Evolutionary conservation across 2,888 invertebrate species (phyloP), one percentile per base, ranked within the genome.

Genomic region (Koerneria pararmatus): DNA sequence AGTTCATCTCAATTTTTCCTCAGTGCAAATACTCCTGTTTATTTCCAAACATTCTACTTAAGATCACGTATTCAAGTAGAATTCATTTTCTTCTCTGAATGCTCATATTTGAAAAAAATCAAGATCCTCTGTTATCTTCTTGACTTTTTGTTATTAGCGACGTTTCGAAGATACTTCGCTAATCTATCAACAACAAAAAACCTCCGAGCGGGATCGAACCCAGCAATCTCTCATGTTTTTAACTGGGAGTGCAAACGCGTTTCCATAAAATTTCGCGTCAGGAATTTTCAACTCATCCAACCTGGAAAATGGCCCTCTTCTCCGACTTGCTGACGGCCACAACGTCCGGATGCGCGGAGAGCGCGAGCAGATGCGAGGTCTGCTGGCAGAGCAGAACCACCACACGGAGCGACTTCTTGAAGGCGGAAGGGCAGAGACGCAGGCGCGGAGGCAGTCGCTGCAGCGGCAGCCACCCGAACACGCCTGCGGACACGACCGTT

Each of bases 311-410:
- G 22, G 67, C 65, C 32, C 80, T 70, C 51, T 75, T 78, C 49
- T 80, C 80, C 19, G 71, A 61, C 57, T 75, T 75, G 57, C 76
- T 74, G 19, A 79, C 66, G 1, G 82, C 78, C 2, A 82, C 74
- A 59, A 82, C 71, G 56, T 82, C 82, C 1, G 80, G 80, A 70
- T 81, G 80, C 15, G 79, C 82, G 46, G 68, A 72, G 49, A 82
- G 69, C 15, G 78, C 76, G 31, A 82, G 71, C 1, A 82, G 60
- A 31, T 74, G 73, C 3, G 78, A 73, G 61, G 79, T 78, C 58
- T 78, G 80, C 61, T 78, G 76, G 35, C 74, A 75, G 53, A 75
- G 66, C 65, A 78, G 68, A 6, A 82, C 78, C 22, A 78, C 71
- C 46, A 70, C 75, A 60, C 56, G 53, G 63, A 34, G 48, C 27